phyloP scores from a whole-genome alignment of 2,113 vertebrate species.

The Coturnix japonica region DNA sequence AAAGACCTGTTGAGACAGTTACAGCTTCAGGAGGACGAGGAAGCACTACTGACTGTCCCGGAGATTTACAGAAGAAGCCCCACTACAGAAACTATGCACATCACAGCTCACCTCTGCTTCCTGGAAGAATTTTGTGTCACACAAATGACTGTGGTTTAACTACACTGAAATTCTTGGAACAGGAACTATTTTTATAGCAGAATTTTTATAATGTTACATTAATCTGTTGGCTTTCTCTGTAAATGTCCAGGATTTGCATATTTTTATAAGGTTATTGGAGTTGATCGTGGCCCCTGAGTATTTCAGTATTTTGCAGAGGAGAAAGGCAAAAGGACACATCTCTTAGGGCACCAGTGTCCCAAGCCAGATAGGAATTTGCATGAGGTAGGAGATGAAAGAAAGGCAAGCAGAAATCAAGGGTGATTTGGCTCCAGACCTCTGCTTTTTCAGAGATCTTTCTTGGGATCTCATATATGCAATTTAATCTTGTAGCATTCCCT shows the following conservation, averaged over 20 bases:
- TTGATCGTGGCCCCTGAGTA: neutral
- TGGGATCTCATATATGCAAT: neutral
- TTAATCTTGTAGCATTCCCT: neutral
- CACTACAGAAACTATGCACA: neutral
- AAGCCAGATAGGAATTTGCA: neutral
- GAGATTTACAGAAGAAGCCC: neutral
- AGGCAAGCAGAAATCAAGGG: neutral
- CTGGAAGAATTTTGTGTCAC: neutral
- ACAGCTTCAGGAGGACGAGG: neutral
- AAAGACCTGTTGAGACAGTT: neutral
- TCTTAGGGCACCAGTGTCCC: neutral
- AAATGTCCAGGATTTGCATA: neutral
- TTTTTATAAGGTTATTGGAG: neutral
- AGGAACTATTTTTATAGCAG: neutral
- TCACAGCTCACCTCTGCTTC: neutral
- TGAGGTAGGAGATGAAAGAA: neutral
- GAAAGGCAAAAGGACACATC: neutral
- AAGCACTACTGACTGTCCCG: neutral
- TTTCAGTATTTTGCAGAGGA: neutral
- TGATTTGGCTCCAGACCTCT: neutral
- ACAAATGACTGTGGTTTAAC: neutral
- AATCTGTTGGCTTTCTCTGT: neutral
- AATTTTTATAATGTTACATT: neutral
- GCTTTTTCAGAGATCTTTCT: neutral
- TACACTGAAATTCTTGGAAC: neutral